Evolutionary conservation across 2,797 vertebrate genomes (phyloP).

Genomic region (Sebastes miniatus): DNA sequence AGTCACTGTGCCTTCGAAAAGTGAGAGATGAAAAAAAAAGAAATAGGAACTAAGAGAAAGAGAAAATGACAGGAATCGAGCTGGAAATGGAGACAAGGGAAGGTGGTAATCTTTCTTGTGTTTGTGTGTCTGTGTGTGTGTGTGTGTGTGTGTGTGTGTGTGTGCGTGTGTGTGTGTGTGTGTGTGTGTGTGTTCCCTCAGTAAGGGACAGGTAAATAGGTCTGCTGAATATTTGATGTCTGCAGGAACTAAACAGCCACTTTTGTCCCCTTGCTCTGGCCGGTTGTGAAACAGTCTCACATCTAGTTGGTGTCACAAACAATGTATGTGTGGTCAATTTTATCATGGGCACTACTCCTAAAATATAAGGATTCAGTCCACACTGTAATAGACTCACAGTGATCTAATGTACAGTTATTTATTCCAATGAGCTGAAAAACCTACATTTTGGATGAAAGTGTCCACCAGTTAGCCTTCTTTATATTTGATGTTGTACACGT

Average conservation of each 20-base stretch:
- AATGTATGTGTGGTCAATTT: background rate
- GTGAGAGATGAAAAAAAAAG: conserved; percentile 14
- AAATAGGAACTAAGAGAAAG: conserved; percentile 30
- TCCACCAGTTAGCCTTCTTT: background rate
- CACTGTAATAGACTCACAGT: background rate
- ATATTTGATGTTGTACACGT: background rate
- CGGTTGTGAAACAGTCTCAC: conserved; percentile 5
- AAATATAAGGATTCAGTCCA: background rate
- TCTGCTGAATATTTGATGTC: conserved; percentile 59
- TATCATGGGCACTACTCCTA: background rate
- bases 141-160: background rate
- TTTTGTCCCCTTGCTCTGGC: conserved; percentile 32
- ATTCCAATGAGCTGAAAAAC: background rate
- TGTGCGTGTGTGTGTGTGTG: background rate
- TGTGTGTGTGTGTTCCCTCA: conserved; percentile 19
- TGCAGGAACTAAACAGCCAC: conserved; percentile 27
- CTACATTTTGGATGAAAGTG: background rate
- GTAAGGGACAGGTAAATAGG: conserved; percentile 52
- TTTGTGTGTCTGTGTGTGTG: conserved; percentile 3
- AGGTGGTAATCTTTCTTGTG: conserved; percentile 51
- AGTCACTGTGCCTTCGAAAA: conserved; percentile 29
- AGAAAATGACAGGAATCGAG: conserved; percentile 59
- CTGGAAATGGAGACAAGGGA: conserved; percentile 50
- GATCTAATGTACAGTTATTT: background rate
- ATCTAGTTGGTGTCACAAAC: background rate